These are phyloP conservation scores for Lytechinus variegatus DNA, from an alignment of 35 echinoderm and acorn worm species.

Conservation along the genomic window DNA sequence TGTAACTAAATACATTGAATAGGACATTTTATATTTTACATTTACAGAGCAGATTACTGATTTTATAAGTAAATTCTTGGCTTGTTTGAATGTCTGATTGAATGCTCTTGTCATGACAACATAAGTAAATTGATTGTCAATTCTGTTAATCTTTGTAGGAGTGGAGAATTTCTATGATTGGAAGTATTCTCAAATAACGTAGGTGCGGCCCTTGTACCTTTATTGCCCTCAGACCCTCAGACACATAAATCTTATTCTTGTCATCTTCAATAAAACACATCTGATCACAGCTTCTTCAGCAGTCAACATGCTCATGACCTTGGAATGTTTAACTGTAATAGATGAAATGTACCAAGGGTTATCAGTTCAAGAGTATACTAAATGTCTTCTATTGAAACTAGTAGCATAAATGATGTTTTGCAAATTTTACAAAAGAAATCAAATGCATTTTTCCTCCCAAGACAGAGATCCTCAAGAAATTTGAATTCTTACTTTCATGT, in stretches of 20 bases:
- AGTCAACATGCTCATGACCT: background rate
- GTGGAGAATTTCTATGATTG: background rate
- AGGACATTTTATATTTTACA: too few species aligned
- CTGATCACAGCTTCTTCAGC: background rate
- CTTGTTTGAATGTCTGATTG: background rate
- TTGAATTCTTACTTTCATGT: too few species aligned
- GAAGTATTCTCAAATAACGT: background rate
- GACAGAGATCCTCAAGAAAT: too few species aligned
- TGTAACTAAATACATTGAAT: background rate
- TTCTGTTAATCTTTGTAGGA: background rate
- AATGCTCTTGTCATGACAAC: background rate
- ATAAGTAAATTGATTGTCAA: background rate
- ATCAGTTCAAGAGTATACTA: background rate
- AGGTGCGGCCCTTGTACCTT: background rate
- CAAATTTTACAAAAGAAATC: too few species aligned
- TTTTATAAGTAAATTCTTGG: background rate
- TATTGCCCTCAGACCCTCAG: background rate
- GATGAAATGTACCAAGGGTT: background rate
- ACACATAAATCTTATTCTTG: conserved; percentile 19
- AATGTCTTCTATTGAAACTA: too few species aligned
- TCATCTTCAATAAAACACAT: background rate
- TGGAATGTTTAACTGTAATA: background rate
- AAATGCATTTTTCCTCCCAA: too few species aligned
- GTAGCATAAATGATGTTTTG: too few species aligned
- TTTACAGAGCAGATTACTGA: background rate